phyloP scores from a whole-genome alignment of 1,140 invertebrate genomes.

The Tetramorium parvispinum region DNA sequence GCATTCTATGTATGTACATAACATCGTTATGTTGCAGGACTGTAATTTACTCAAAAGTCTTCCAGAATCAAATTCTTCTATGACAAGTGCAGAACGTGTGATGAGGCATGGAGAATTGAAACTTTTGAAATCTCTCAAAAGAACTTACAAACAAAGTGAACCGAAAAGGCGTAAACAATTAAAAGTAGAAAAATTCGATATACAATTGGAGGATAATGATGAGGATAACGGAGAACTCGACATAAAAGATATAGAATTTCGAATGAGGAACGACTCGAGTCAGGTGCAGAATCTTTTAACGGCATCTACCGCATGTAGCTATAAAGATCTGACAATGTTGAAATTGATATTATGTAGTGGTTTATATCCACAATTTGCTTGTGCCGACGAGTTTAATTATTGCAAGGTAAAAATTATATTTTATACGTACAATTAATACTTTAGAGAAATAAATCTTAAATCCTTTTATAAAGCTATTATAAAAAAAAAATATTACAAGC shows the following conservation, averaged over 20 bases:
- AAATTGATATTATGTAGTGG: constrained; percentile 97
- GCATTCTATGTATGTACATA: background rate
- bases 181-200: constrained; percentile 87
- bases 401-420: constrained; percentile 88
- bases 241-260: constrained; percentile 96
- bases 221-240: constrained; percentile 89
- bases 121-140: constrained; percentile 92
- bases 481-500: background rate
- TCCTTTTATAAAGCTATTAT: background rate
- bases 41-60: constrained; percentile 89
- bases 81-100: constrained; percentile 92
- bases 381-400: constrained; percentile 97
- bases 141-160: constrained; percentile 87
- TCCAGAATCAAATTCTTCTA: constrained; percentile 84
- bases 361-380: constrained; percentile 96
- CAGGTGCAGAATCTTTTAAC: constrained; percentile 90
- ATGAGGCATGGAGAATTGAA: constrained; percentile 95
- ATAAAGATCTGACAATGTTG: constrained; percentile 94
- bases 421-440: background rate
- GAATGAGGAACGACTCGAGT: constrained; percentile 90
- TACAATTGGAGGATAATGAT: constrained; percentile 87
- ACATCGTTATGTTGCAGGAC: constrained; percentile 84
- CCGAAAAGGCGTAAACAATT: constrained; percentile 91
- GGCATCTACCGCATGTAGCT: constrained; percentile 90
- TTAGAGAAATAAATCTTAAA: background rate